phyloP scores from a whole-genome alignment of 2,888 invertebrate genomes.

The Spatulosminthurus flaviceps region DNA sequence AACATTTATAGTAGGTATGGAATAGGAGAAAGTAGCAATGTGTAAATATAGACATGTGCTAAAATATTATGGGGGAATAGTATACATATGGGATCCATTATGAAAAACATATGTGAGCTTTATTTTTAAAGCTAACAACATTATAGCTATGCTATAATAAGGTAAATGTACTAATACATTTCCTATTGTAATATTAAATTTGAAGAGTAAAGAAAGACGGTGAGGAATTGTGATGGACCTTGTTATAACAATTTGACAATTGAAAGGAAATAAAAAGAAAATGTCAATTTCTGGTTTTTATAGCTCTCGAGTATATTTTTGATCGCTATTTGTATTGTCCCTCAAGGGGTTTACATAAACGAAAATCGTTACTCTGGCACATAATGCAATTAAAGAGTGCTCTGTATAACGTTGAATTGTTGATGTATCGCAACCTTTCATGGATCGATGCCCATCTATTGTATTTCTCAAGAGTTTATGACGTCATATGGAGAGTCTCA shows the following conservation, averaged over 20 bases:
- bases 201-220: background rate
- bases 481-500: background rate
- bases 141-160: no score
- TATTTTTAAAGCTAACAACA: background rate
- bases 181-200: no score
- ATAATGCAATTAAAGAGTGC: background rate
- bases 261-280: conserved; percentile 14
- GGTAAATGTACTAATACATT: no score
- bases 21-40: no score
- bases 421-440: conserved; percentile 5
- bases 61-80: no score
- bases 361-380: background rate
- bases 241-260: background rate
- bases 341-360: conserved; percentile 4
- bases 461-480: background rate
- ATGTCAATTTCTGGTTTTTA: conserved; percentile 4
- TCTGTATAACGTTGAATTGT: background rate
- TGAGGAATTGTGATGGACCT: background rate
- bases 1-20: no score
- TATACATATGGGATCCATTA: background rate
- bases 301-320: background rate
- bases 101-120: background rate
- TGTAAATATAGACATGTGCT: no score
- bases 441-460: conserved; percentile 4
- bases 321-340: background rate